Percentiles rank a stretch among this genome's conserved stretches.
Evolutionary conservation across 2,113 vertebrate genomes (phyloP).

Genomic region (Hydrolagus affinis): DNA sequence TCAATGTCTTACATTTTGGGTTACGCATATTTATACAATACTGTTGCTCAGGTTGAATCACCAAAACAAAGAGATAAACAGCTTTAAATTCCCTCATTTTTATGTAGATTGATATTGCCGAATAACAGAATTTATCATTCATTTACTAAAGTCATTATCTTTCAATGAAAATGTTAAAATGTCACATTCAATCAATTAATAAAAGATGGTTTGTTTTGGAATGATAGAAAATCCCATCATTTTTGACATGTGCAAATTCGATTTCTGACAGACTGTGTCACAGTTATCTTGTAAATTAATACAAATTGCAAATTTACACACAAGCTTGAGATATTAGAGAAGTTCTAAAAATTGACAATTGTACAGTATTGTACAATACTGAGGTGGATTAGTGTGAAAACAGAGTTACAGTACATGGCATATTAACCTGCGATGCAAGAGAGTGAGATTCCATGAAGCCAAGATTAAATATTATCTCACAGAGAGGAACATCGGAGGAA

Average conservation of each 20-base stretch:
- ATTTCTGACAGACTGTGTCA: background rate
- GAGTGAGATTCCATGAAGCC: background rate
- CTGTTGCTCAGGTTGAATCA: too few species aligned
- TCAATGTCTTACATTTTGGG: background rate
- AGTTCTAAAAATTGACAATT: background rate
- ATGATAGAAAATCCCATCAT: background rate
- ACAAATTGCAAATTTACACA: background rate
- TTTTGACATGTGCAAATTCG: background rate
- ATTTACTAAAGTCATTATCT: background rate
- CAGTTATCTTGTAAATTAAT: background rate
- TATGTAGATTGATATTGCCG: background rate
- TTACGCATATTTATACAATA: background rate
- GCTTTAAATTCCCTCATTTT: too few species aligned
- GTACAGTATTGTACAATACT: background rate
- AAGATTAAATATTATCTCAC: background rate
- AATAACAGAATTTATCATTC: background rate
- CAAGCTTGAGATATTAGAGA: background rate
- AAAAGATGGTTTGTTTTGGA: background rate
- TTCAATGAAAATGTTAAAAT: background rate
- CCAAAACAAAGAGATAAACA: too few species aligned
- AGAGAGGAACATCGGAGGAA: background rate
- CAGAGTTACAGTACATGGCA: background rate
- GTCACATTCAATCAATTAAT: background rate
- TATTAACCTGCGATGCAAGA: background rate
- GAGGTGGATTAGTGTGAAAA: background rate